Percentiles rank a stretch among this genome's conserved stretches.
Evolutionary conservation across 2,113 vertebrate species (phyloP).

Genomic region (Heterotilapia buettikoferi): DNA sequence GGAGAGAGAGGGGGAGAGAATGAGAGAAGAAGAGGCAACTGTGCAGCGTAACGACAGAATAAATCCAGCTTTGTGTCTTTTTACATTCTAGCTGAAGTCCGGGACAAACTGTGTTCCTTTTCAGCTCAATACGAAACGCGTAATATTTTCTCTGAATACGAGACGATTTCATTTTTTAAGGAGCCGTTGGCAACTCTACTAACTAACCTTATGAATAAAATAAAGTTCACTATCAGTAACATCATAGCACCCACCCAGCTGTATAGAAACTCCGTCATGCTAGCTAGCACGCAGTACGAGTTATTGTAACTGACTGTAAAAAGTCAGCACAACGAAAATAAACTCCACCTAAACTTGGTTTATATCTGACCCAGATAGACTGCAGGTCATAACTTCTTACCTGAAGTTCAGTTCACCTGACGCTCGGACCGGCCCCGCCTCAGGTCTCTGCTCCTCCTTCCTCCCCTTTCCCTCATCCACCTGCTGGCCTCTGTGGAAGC

Average conservation of each 20-base stretch:
- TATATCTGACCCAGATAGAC: neutral
- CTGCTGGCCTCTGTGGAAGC: neutral
- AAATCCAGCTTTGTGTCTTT: accelerated
- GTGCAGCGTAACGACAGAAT: neutral
- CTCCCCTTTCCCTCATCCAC: neutral
- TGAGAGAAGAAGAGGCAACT: too few species aligned
- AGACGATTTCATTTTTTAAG: accelerated
- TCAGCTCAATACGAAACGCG: accelerated
- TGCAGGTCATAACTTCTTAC: neutral
- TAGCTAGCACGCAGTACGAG: neutral
- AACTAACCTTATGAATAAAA: neutral
- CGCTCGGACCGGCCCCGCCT: neutral
- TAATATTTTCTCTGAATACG: neutral
- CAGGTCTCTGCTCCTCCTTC: neutral
- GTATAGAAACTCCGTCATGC: accelerated
- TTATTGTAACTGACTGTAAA: neutral
- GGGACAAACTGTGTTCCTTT: neutral
- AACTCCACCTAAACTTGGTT: neutral
- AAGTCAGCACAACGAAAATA: accelerated
- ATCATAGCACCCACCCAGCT: neutral
- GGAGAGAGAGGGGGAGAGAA: too few species aligned
- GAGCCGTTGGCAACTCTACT: accelerated
- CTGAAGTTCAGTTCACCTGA: neutral
- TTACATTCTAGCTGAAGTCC: accelerated
- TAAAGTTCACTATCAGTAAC: neutral